Base-by-base conservation (phyloP, 53 echinoderm and acorn worm genomes). In the Zoroaster sp. region DNA sequence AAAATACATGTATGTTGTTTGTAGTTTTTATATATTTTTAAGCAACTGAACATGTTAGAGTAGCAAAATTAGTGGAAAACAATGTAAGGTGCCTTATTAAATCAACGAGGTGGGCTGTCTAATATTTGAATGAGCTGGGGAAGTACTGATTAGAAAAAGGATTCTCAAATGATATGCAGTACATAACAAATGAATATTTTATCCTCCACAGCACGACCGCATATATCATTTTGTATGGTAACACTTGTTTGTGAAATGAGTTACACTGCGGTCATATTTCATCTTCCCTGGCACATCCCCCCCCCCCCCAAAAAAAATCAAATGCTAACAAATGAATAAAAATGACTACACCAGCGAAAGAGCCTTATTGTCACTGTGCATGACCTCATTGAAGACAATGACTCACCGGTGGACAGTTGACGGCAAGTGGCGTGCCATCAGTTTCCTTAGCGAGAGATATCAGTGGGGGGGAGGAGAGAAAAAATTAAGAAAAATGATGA, bases 401-500 rank as follows among this genome's bases (percentile, higher is more conserved):
- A 82, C 43, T 82, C 82, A 82, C 66, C 82, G n/a, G 46, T 0
- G 31, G 9, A 4, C 46, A 4, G 32, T 31, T 17, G 23, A 75
- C 49, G 34, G 43, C 45, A 32, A 66, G 68, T 33, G 34, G 21
- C 15, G 4, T 66, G 41, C 82, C 34, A 55, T 21, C 21, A 40
- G 18, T 13, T 11, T 34, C 38, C 45, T 4, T 51, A 34, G 15
- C 42, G 47, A 76, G 59, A 2, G 40, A 54, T 31, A 25, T 30
- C 8, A 5, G 40, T 18, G 21, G 78, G 23, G 66, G 37, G 10
- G 21, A 13, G 18, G 11, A 14, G 3, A 34, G 44, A 82, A n/a
- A 78, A 59, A 31, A 76, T 25, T 30, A 81, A 41, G 82, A 82
- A 20, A 42, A 41, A 79, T 79, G 35, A 54, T 55, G 1, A n/a